Evolutionary conservation across 2,888 invertebrate genomes (phyloP).

Genomic region (Drosophila colorata): DNA sequence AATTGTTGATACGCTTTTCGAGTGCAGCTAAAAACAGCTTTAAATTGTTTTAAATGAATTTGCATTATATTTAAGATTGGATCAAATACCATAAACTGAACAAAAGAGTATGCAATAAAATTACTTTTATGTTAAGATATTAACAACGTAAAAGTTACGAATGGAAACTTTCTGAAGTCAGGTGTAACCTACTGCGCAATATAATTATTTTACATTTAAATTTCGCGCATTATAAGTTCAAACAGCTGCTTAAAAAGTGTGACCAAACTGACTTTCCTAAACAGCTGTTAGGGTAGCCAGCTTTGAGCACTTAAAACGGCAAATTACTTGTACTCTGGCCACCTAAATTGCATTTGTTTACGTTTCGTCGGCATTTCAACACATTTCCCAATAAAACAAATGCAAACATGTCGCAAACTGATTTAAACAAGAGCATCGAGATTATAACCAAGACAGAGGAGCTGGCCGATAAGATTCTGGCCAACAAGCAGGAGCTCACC

Average conservation of each 20-base stretch:
- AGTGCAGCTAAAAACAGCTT: slow-evolving; percentile 18
- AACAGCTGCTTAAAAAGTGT: not conserved
- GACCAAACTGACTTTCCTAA: not conserved
- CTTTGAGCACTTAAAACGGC: not conserved
- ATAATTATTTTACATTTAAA: not conserved
- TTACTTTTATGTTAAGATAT: too few species aligned
- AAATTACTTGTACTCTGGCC: slow-evolving; percentile 17
- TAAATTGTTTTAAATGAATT: slow-evolving; percentile 1
- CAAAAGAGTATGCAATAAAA: not conserved
- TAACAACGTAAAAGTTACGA: not conserved
- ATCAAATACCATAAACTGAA: slow-evolving; percentile 20
- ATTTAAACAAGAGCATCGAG: slow-evolving; percentile 77
- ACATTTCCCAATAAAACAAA: not conserved
- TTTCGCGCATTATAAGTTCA: not conserved
- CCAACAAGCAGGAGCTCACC: slow-evolving; percentile 83
- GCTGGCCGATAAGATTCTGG: slow-evolving; percentile 83
- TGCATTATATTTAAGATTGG: not conserved
- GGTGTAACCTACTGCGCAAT: too few species aligned
- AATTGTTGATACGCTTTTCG: not conserved
- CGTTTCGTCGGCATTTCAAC: slow-evolving; percentile 12
- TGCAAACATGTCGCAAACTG: slow-evolving; percentile 50
- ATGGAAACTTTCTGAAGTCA: too few species aligned
- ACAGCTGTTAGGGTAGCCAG: slow-evolving; percentile 42
- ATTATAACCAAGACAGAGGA: slow-evolving; percentile 82
- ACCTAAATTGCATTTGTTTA: slow-evolving; percentile 36